Percentiles rank a stretch among this genome's conserved stretches.
Evolutionary conservation across 2,888 invertebrate genomes (phyloP).

Genomic region (Merodon equestris): DNA sequence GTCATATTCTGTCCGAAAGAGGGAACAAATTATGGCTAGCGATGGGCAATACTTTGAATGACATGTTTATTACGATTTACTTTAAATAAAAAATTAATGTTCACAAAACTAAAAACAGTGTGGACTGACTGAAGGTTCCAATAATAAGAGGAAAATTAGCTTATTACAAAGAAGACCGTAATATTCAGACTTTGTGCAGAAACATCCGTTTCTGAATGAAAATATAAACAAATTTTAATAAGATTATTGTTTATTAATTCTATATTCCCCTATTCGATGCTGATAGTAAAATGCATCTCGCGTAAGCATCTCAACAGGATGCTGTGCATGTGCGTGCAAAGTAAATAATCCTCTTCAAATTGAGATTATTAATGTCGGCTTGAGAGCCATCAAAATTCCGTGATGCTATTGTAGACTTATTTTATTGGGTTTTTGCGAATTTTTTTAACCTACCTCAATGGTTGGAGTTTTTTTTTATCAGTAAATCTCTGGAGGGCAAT

Average conservation of each 20-base stretch:
- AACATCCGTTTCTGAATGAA: background rate
- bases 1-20: too few species aligned
- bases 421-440: constrained; percentile 45
- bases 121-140: too few species aligned
- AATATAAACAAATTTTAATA: constrained; percentile 33
- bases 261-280: constrained; percentile 20
- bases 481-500: constrained; percentile 46
- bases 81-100: too few species aligned
- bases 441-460: constrained; percentile 48
- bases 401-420: background rate
- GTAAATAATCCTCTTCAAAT: constrained; percentile 28
- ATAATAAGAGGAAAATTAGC: too few species aligned
- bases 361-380: constrained; percentile 44
- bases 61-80: too few species aligned
- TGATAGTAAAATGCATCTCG: constrained; percentile 29
- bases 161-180: too few species aligned
- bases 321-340: constrained; percentile 41
- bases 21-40: too few species aligned
- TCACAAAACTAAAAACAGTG: too few species aligned
- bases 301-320: constrained; percentile 7
- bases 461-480: constrained; percentile 22
- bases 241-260: constrained; percentile 45
- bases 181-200: too few species aligned
- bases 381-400: background rate
- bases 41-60: too few species aligned